Evolutionary conservation across 2,113 vertebrate genomes (phyloP).

Genomic region (Egretta garzetta): DNA sequence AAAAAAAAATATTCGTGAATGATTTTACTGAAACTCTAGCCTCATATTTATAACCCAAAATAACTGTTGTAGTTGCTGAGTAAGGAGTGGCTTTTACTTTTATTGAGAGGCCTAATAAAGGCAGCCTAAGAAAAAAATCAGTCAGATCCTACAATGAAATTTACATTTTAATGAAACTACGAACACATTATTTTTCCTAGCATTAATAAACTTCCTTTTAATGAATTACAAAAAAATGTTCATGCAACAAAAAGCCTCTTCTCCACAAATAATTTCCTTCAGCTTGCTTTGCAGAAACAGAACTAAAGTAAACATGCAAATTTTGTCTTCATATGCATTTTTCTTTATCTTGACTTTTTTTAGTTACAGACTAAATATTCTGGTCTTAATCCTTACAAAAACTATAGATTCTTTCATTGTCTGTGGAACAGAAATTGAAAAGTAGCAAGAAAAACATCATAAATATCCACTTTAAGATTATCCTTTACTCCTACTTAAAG

Average conservation of each 20-base stretch:
- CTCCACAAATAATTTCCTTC: not conserved
- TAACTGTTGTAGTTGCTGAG: not conserved
- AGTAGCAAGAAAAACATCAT: not conserved
- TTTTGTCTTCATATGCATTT: not conserved
- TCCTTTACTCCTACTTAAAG: not conserved
- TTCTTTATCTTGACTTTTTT: not conserved
- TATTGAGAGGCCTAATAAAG: not conserved
- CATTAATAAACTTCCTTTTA: constrained; percentile 23
- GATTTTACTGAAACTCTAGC: not conserved
- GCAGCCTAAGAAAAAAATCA: not conserved
- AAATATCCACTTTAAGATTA: not conserved
- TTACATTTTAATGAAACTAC: constrained; percentile 38
- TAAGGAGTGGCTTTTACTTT: not conserved
- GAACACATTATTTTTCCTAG: constrained; percentile 2
- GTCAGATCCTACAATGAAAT: not conserved
- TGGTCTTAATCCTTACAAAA: not conserved
- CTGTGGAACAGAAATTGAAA: not conserved
- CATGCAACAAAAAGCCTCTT: not conserved
- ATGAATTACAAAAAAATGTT: constrained; percentile 24
- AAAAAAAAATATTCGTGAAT: not conserved
- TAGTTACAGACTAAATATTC: not conserved
- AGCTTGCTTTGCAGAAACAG: not conserved
- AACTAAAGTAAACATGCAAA: not conserved
- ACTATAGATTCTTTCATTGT: not conserved
- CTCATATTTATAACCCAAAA: not conserved